Conservation (phyloP, 2,888 invertebrate species). For the Rosalia funebris region DNA sequence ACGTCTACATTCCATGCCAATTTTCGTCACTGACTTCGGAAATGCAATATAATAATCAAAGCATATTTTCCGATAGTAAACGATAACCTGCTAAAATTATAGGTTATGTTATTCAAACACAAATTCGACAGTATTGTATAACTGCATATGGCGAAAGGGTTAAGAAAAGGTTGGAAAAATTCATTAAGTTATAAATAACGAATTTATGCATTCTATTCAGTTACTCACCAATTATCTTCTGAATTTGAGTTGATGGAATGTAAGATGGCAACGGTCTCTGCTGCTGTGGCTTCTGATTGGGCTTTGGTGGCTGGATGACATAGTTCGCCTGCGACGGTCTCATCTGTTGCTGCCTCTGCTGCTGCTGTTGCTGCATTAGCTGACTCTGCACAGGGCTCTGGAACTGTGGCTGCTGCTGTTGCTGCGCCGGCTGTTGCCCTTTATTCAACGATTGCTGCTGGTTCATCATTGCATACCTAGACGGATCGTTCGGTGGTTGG, state of each 20-base stretch:
- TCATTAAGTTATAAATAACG: too few relatives aligned
- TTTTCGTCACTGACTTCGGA: too few relatives aligned
- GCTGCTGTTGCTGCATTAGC: slow-evolving; percentile 45
- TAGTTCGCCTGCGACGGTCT: slow-evolving; percentile 50
- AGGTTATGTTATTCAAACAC: too few relatives aligned
- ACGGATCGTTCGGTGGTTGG: slow-evolving; percentile 26
- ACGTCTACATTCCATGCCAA: too few relatives aligned
- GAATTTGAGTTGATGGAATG: slow-evolving; percentile 58
- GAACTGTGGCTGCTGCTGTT: slow-evolving; percentile 37
- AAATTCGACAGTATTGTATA: too few relatives aligned
- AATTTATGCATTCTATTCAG: too few relatives aligned
- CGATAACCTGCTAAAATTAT: too few relatives aligned
- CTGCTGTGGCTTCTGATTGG: slow-evolving; percentile 44
- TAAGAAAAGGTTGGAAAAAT: too few relatives aligned
- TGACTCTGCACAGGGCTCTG: slow-evolving; percentile 34
- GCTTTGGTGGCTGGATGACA: slow-evolving; percentile 52
- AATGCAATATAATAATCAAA: too few relatives aligned
- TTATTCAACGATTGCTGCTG: slow-evolving; percentile 31
- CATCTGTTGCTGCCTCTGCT: slow-evolving; percentile 34
- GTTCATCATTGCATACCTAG: slow-evolving; percentile 37
- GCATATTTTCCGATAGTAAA: too few relatives aligned
- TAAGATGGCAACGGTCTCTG: slow-evolving; percentile 55
- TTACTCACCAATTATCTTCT: slow-evolving; percentile 58
- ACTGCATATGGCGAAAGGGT: too few relatives aligned
- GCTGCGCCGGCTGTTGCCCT: slow-evolving; percentile 35